phyloP scores from a whole-genome alignment of 2,797 vertebrate species.

The Pipistrellus pipistrellus region DNA sequence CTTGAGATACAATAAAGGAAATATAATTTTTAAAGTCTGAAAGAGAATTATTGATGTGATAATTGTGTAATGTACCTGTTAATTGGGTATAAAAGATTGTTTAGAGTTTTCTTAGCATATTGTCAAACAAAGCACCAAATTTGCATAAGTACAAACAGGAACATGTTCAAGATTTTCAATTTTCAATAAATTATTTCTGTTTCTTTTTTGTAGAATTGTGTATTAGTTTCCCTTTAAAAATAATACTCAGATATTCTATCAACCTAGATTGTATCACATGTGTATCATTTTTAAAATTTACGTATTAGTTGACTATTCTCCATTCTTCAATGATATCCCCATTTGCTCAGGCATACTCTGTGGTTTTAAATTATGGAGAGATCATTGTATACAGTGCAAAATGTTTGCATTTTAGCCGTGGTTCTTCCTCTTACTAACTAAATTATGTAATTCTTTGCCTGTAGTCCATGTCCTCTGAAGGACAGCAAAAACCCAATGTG shows the following conservation, averaged over 20 bases:
- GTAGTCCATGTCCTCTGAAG: background rate
- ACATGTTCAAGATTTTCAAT: background rate
- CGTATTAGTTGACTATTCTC: background rate
- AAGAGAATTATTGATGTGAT: background rate
- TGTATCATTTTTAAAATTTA: background rate
- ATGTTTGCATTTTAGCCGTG: background rate
- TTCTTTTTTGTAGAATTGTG: background rate
- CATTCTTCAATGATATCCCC: background rate
- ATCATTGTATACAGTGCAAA: background rate
- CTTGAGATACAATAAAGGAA: background rate
- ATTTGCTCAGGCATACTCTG: background rate
- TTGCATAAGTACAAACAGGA: background rate
- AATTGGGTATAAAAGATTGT: background rate
- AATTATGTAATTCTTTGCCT: background rate
- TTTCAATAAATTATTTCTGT: background rate
- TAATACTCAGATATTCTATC: background rate
- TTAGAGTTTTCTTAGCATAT: background rate
- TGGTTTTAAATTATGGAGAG: slow-evolving; percentile 2
- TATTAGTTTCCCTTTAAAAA: background rate
- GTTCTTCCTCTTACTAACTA: background rate
- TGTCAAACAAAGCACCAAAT: background rate
- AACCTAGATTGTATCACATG: background rate
- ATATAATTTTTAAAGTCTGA: background rate
- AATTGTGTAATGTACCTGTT: background rate
- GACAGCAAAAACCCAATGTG: background rate